phyloP scores from a whole-genome alignment of 2,113 vertebrate genomes.

The Bubo blakistoni region DNA sequence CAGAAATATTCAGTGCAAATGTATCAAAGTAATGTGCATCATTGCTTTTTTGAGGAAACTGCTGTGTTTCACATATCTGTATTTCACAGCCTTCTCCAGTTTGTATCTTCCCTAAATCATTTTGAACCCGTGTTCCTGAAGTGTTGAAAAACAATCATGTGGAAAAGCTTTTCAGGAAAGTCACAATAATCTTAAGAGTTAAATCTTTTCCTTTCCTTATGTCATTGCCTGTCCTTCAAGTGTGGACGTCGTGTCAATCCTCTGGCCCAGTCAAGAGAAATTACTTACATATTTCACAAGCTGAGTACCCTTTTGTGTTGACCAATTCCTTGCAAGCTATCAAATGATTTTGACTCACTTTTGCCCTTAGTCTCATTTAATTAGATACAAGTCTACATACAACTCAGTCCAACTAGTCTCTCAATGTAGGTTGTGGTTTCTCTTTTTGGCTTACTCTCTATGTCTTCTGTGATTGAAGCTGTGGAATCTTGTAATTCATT shows the following conservation, averaged over 20 bases:
- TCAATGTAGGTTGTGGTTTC: slow-evolving; percentile 72
- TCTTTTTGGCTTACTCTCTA: slow-evolving; percentile 74
- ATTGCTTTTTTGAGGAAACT: neutral
- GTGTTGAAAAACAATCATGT: neutral
- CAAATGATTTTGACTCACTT: slow-evolving; percentile 55
- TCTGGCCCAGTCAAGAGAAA: neutral
- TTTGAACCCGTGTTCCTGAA: neutral
- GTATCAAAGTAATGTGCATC: neutral
- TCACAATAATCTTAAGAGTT: neutral
- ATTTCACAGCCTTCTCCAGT: neutral
- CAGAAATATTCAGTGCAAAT: neutral
- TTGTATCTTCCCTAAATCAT: neutral
- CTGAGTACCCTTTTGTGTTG: slow-evolving; percentile 52
- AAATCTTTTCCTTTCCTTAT: neutral
- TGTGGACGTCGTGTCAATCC: neutral
- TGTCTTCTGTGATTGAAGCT: slow-evolving; percentile 75
- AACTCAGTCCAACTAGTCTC: slow-evolving; percentile 71
- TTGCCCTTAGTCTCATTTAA: slow-evolving; percentile 73
- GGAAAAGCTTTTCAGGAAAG: neutral
- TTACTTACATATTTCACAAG: neutral
- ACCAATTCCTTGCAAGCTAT: slow-evolving; percentile 50
- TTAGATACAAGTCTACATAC: slow-evolving; percentile 71
- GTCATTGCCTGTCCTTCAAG: neutral
- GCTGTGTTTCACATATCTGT: neutral
- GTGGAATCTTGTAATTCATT: slow-evolving; percentile 78